phyloP scores from a whole-genome alignment of 2,113 vertebrate genomes.

The Elanoides forficatus region DNA sequence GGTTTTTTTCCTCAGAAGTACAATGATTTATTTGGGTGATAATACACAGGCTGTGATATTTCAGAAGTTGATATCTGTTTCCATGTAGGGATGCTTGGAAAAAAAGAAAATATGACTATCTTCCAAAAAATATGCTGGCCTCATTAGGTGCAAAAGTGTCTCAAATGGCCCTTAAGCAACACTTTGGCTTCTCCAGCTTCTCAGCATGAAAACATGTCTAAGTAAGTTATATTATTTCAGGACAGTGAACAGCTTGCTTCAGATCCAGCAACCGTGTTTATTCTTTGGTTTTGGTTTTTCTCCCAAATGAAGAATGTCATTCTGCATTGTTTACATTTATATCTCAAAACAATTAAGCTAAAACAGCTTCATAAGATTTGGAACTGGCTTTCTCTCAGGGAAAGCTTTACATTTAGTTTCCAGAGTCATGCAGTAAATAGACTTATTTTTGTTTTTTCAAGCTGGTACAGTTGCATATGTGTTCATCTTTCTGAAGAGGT shows the following conservation, averaged over 20 bases:
- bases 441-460: slow-evolving; percentile 9
- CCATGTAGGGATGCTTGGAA: background rate
- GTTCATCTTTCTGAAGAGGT: slow-evolving; percentile 6
- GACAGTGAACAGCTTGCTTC: slow-evolving; percentile 53
- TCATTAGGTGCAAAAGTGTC: slow-evolving; percentile 38
- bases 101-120: background rate
- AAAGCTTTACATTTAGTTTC: slow-evolving; percentile 27
- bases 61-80: background rate
- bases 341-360: slow-evolving; percentile 49
- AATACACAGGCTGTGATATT: background rate
- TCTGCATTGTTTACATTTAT: slow-evolving; percentile 36
- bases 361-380: background rate
- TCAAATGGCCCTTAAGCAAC: slow-evolving; percentile 24
- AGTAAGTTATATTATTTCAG: slow-evolving; percentile 47
- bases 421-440: background rate
- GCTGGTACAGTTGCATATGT: background rate
- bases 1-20: background rate
- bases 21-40: background rate
- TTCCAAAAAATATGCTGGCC: slow-evolving; percentile 13
- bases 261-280: slow-evolving; percentile 34
- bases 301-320: slow-evolving; percentile 23
- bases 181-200: slow-evolving; percentile 17
- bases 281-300: slow-evolving; percentile 30
- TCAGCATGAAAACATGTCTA: slow-evolving; percentile 40
- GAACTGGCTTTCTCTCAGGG: slow-evolving; percentile 33